A percentile compares a stretch with the other conserved stretches of the same genome.
Conservation (phyloP, 2,888 invertebrate species). For the Sphinx pinastri region DNA sequence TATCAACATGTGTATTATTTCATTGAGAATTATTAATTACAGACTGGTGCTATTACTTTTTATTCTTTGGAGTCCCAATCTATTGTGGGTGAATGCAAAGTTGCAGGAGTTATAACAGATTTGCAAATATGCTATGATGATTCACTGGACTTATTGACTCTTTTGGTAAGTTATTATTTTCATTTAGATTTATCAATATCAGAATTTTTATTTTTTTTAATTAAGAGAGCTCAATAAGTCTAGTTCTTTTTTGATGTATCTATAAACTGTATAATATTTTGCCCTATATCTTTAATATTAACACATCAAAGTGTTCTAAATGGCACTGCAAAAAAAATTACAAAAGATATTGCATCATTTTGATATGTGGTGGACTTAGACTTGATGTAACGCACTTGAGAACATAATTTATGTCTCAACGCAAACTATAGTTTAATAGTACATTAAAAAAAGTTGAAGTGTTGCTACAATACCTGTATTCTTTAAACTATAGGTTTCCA, state of each 20-base stretch:
- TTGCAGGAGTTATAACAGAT: slow-evolving; percentile 85
- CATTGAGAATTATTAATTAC: slow-evolving; percentile 22
- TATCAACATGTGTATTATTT: background rate
- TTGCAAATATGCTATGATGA: slow-evolving; percentile 90
- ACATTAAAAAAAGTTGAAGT: too few species aligned
- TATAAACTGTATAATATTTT: too few species aligned
- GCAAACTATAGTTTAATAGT: too few species aligned
- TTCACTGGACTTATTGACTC: slow-evolving; percentile 82
- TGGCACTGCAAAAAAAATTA: too few species aligned
- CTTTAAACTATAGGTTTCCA: slow-evolving; percentile 26
- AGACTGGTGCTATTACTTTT: slow-evolving; percentile 86
- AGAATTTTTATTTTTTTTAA: background rate
- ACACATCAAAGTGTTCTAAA: too few species aligned
- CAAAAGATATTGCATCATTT: too few species aligned
- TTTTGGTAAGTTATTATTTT: slow-evolving; percentile 62
- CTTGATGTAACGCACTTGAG: too few species aligned
- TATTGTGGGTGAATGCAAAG: slow-evolving; percentile 86
- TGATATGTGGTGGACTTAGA: too few species aligned
- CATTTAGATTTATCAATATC: background rate
- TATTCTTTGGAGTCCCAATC: slow-evolving; percentile 88
- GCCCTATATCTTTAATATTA: too few species aligned
- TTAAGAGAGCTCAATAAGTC: too few species aligned
- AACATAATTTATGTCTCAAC: too few species aligned
- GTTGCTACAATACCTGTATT: background rate
- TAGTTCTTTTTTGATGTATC: background rate